Conservation (phyloP, 2,113 vertebrate species). For the Physeter macrocephalus region DNA sequence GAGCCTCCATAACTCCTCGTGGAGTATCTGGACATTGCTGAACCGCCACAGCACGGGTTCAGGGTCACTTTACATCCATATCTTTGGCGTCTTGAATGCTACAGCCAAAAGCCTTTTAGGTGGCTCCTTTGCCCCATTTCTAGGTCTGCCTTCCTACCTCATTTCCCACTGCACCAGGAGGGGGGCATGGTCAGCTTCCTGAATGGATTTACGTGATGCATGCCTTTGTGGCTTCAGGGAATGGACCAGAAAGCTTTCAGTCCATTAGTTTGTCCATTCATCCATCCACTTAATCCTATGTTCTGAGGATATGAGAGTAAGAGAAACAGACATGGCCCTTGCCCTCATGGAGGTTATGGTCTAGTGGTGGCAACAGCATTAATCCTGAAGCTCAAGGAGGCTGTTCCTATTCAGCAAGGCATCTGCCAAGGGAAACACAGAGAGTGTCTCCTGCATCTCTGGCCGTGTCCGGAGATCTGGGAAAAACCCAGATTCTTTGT, state of each 20-base stretch:
- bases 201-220: background rate
- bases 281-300: background rate
- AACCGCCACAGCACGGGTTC: rapidly evolving
- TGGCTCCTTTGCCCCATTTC: background rate
- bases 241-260: background rate
- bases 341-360: background rate
- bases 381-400: background rate
- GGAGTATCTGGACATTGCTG: background rate
- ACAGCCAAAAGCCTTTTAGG: background rate
- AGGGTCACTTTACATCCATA: background rate
- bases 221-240: background rate
- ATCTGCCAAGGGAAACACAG: background rate
- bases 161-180: background rate
- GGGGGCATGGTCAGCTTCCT: background rate
- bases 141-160: background rate
- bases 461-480: background rate
- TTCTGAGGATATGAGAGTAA: background rate
- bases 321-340: background rate
- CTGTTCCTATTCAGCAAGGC: background rate
- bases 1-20: background rate
- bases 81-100: background rate
- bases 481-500: background rate
- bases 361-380: background rate
- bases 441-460: background rate
- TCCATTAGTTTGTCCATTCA: background rate